phyloP scores from a whole-genome alignment of 2,113 vertebrate genomes.

The Tonatia bakeri region DNA sequence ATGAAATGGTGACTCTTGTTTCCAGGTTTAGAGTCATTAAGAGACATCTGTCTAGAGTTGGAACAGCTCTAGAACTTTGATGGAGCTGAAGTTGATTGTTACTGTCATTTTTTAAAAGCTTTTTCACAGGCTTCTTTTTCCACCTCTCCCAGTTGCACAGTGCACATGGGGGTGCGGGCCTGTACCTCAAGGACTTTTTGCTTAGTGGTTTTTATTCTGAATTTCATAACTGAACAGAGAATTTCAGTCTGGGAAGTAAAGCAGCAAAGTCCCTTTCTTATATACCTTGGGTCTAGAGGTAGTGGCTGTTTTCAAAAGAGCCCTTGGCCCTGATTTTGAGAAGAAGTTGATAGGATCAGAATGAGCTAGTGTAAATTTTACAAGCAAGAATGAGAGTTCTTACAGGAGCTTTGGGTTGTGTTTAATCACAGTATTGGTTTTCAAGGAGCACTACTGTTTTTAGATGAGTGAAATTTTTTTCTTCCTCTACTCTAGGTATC shows the following conservation, averaged over 20 bases:
- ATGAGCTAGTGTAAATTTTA: conserved; percentile 37
- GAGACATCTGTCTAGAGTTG: conserved; percentile 2
- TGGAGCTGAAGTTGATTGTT: not conserved
- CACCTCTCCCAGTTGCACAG: not conserved
- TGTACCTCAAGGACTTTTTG: not conserved
- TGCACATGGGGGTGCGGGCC: not conserved
- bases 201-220: conserved; percentile 38
- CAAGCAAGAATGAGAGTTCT: conserved; percentile 18
- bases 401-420: not conserved
- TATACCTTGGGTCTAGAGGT: not conserved
- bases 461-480: conserved; percentile 51
- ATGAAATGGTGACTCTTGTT: conserved; percentile 33
- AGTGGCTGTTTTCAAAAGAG: conserved; percentile 53
- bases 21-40: not conserved
- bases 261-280: conserved; percentile 61
- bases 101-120: not conserved
- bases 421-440: conserved; percentile 26
- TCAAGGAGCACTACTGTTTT: conserved; percentile 48
- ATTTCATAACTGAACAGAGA: conserved; percentile 10
- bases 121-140: not conserved
- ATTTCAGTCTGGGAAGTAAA: conserved; percentile 39
- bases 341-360: conserved; percentile 75
- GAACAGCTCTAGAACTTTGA: not conserved
- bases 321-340: conserved; percentile 51
- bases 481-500: conserved; percentile 61